These are phyloP conservation scores for Hippolais icterina DNA, from an alignment of 2,113 vertebrate species.

Conservation along the genomic window DNA sequence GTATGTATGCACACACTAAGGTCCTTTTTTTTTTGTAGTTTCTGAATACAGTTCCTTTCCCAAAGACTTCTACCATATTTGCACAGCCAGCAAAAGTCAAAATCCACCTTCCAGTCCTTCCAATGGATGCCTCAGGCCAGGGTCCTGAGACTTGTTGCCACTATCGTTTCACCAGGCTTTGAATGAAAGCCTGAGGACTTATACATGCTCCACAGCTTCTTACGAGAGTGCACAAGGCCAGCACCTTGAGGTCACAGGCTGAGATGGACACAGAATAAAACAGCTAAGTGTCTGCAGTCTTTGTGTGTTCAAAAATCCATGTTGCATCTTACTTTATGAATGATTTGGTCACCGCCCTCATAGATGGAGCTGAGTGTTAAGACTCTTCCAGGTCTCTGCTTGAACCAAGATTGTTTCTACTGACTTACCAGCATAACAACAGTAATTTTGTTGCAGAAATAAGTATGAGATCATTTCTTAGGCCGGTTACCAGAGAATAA, in stretches of 20 bases:
- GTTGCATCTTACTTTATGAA: not conserved
- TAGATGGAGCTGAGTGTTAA: not conserved
- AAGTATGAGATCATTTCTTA: not conserved
- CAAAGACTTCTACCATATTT: not conserved
- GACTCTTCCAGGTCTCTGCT: not conserved
- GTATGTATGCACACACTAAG: not conserved
- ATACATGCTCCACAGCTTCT: not conserved
- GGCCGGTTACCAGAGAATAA: not conserved
- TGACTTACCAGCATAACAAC: not conserved
- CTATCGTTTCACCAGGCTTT: not conserved
- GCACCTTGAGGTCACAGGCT: not conserved
- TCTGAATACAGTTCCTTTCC: not conserved
- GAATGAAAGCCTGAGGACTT: not conserved
- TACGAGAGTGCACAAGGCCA: not conserved
- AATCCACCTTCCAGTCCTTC: not conserved
- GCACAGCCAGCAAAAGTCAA: not conserved
- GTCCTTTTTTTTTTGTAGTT: not conserved
- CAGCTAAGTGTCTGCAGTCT: not conserved
- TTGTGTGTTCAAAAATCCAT: not conserved
- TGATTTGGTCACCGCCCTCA: rapidly evolving
- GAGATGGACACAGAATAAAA: not conserved
- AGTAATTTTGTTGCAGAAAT: not conserved
- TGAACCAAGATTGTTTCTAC: not conserved
- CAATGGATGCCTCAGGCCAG: not conserved
- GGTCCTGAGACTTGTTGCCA: not conserved